Evolutionary conservation across 2,797 vertebrate genomes (phyloP), one percentile per base, ranked within the genome.

Genomic region (Sebastes umbrosus): DNA sequence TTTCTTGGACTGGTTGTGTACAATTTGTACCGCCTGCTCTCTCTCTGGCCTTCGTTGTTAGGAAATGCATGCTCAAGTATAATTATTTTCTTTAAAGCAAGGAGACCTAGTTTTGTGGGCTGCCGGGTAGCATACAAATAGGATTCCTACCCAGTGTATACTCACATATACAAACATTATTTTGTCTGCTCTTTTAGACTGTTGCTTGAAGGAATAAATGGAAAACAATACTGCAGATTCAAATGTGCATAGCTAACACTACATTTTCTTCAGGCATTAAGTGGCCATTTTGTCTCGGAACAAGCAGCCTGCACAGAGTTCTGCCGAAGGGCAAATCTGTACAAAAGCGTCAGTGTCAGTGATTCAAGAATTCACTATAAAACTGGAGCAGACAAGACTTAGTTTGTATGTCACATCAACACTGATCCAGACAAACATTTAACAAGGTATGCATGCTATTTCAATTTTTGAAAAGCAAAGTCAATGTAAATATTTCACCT

Each of bases 311-410:
- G 22, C 67, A 80, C 24, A 24, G 16, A 81, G 31, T 24, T 59
- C 55, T 80, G 74, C 88, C 62, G 12, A 11, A 34, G 63, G 63
- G 20, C 43, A 57, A 86, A 78, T 27, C n/a, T 10, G 20, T 62
- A 89, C 90, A 88, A 87, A 88, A 69, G 79, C 75, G 71, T 59
- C 66, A 73, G 58, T 84, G 82, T 87, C 69, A 70, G 9, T 2
- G 20, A 69, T 32, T 78, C 59, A 39, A 79, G 31, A 36, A 80
- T n/a, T 29, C 43, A 31, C 43, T 36, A 32, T 12, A 84, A 69
- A 72, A 76, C 20, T 65, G 58, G 12, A 69, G 63, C 27, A 43
- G 52, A 84, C n/a, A 60, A 66, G 31, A 78, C 13, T 25, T 29
- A 4, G n/a, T 72, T 68, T 69, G 60, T 66, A 54, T 32, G 11